Conservation (phyloP, 2,797 vertebrate species). For the Eulemur albifrons region DNA sequence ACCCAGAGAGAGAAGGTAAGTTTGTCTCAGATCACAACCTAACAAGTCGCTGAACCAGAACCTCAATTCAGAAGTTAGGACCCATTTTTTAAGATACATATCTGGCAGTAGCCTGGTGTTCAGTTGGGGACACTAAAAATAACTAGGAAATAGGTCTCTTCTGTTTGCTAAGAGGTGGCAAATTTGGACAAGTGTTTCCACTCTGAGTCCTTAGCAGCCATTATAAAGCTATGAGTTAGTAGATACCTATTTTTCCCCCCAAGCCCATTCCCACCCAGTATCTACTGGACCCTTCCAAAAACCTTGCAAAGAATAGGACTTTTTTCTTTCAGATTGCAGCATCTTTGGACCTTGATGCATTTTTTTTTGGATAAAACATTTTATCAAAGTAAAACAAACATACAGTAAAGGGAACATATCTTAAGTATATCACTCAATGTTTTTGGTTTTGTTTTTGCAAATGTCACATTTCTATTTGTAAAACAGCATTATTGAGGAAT, state of each 20-base stretch:
- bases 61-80: background rate
- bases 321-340: background rate
- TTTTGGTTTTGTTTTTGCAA: background rate
- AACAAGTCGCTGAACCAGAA: background rate
- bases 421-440: background rate
- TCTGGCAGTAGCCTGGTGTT: background rate
- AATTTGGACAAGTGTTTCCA: background rate
- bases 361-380: background rate
- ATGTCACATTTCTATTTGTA: background rate
- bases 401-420: background rate
- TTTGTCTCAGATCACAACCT: background rate
- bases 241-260: background rate
- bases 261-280: background rate
- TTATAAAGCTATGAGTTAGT: background rate
- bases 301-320: background rate
- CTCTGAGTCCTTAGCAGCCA: background rate
- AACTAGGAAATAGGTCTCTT: background rate
- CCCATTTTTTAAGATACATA: background rate
- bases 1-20: background rate
- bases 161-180: background rate
- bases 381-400: background rate
- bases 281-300: background rate
- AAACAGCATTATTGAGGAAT: background rate
- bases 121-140: background rate
- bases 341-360: background rate